Conservation (phyloP, 2,888 invertebrate genomes). For the Keiferia lycopersicella region DNA sequence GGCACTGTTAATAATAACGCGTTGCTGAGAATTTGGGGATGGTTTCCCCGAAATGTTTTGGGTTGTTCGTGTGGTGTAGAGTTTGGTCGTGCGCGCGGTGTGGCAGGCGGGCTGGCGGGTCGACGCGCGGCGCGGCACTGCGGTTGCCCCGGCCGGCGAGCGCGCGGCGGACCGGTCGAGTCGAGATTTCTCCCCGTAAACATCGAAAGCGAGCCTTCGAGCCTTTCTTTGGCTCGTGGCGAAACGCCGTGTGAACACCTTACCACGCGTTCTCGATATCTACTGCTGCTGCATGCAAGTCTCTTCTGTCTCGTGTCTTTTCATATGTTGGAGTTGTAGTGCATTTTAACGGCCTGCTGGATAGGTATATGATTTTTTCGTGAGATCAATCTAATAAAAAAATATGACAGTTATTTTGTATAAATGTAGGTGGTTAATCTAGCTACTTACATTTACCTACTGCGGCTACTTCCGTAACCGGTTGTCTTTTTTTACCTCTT, state of each 20-base stretch:
- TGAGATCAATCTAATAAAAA: too few species aligned
- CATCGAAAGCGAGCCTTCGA: slow-evolving; percentile 76
- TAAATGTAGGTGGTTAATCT: too few species aligned
- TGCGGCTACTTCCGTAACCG: too few species aligned
- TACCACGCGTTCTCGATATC: slow-evolving; percentile 51
- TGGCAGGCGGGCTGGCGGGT: slow-evolving; percentile 28
- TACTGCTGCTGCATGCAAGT: neutral
- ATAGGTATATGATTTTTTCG: too few species aligned
- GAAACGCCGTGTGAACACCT: slow-evolving; percentile 54
- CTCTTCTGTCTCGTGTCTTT: neutral
- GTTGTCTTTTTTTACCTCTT: too few species aligned
- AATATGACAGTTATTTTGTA: too few species aligned
- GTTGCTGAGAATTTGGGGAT: slow-evolving; percentile 22
- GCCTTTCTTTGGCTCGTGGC: slow-evolving; percentile 73
- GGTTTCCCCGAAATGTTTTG: slow-evolving; percentile 30
- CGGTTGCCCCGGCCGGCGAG: slow-evolving; percentile 33
- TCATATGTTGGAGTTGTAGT: too few species aligned
- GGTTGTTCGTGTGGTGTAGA: slow-evolving; percentile 35
- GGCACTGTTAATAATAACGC: slow-evolving; percentile 20
- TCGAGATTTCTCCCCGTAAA: slow-evolving; percentile 79
- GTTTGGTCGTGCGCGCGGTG: slow-evolving; percentile 19
- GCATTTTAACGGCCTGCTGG: too few species aligned
- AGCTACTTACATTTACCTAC: too few species aligned
- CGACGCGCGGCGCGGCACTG: slow-evolving; percentile 55
- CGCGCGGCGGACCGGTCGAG: slow-evolving; percentile 64